Base-by-base conservation (phyloP, 2,888 invertebrate genomes). In the Euplagia quadripunctaria region DNA sequence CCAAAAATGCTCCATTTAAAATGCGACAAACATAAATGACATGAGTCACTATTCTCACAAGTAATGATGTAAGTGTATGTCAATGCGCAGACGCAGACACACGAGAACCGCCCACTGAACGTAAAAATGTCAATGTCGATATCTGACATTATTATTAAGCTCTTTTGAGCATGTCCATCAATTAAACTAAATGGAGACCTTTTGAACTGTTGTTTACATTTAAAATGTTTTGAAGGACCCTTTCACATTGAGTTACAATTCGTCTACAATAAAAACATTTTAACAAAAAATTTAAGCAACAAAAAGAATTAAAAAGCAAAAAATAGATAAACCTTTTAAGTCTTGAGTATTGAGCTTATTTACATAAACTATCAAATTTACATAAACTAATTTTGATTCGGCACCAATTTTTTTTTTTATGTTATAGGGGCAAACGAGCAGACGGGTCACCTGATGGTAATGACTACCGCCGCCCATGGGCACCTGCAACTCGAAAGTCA, bases 111-210 rank as follows among this genome's bases (percentile, higher is more conserved):
- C 71, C 75, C 58, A 71, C 71, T 63, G 51, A 31, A 51, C n/a
- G 43, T 42, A 70, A 68, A 85, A 86, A 86, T 86, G 84, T 85
- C 84, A 86, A 86, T 86, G 86, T 79, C 83, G 64, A 41, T 73
- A 43, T 72, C 78, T 70, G 70, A 70, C 63, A 70, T 51, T 70
- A 41, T 70, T 64, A 17, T 63, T 41, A 41, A 63, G n/a, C 61
- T 42, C 58, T 52, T 68, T 58, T 11, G 55, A 31, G 17, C 41
- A n/a, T 67, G 41, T 68, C 7, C 43, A 52, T 68, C 68, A 58
- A 55, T 55, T 52, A 20, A 16, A 9, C 12, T 55, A 42, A 42
- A 43, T 7, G 7, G n/a, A 14, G 42, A 14, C 42, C 55, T 43
- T n/a, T 41, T 55, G n/a, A 55, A 68, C n/a, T 43, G 55, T 0